Evolutionary conservation across 2,113 vertebrate species (phyloP), one percentile per base, ranked within the genome.

Genomic region (Pterocles orientalis): DNA sequence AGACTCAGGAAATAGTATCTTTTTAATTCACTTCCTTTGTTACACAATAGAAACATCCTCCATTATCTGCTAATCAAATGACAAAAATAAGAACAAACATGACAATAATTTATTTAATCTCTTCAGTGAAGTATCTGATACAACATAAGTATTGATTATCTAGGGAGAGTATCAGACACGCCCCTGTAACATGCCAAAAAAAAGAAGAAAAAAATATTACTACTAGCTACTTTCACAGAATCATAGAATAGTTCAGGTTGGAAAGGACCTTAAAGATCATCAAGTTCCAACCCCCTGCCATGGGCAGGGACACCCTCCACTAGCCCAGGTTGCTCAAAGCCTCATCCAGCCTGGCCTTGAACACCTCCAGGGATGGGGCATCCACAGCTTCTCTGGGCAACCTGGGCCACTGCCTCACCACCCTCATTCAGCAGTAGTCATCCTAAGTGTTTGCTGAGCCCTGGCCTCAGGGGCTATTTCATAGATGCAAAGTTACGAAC

Each of bases 101-200:
- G 1, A 70, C 66, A 64, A 14, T 5, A 20, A 39, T 36, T 85
- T 7, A 57, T 21, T 75, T 51, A 69, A 79, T 12, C 23, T 80
- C 57, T 48, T 64, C 50, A 25, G 1, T 20, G 23, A 93, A 72
- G 53, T 19, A 76, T 15, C 5, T 60, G 47, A 58, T 11, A 64
- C 8, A 79, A 24, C 2, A 0, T 4, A 53, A 58, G n/a, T 50
- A 86, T 3, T 65, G 48, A 78, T 20, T 41, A 75, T 45, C 29
- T 14, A 25, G 4, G 21, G 12, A 56, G 13, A 86, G 66, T 18
- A 86, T 6, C 0, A 9, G 72, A 56, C 4, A 28, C 0, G 0
- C 5, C 60, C 12, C 39, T 68, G 16, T 15, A 79, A 68, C 14
- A 60, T 7, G 9, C 9, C 15, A 57, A 62, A 69, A 60, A 34